These are phyloP conservation scores for Scaptomyza reducta DNA, from an alignment of 2,888 invertebrate genomes.

Conservation along the genomic window DNA sequence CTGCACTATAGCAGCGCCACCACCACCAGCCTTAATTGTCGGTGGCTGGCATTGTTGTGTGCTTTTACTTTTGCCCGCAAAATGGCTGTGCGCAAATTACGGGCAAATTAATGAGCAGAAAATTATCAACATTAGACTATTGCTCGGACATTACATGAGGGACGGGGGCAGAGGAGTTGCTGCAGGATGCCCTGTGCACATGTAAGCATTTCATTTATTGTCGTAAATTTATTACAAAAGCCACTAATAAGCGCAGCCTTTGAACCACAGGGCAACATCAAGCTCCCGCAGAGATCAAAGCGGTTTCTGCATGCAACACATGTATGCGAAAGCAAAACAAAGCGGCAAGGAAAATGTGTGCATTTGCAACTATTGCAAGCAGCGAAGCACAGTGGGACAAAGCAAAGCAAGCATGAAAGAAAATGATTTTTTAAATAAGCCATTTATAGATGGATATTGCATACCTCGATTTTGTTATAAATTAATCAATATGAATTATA, in stretches of 20 bases:
- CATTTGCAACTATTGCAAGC: constrained; percentile 10
- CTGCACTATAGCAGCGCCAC: constrained; percentile 8
- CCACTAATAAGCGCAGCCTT: constrained; percentile 44
- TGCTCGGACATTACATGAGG: constrained; percentile 15
- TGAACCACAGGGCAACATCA: constrained; percentile 31
- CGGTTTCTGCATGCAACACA: constrained; percentile 29
- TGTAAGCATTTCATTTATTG: constrained; percentile 21
- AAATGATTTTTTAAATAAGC: too few relatives aligned
- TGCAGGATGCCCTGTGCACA: constrained; percentile 12
- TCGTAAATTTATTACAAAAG: constrained; percentile 29
- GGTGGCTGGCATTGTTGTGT: constrained; percentile 47
- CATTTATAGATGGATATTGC: too few relatives aligned
- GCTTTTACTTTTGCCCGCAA: constrained; percentile 74
- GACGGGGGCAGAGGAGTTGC: neutral
- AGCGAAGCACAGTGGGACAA: constrained; percentile 45
- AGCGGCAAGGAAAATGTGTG: constrained; percentile 7
- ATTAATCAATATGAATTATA: too few relatives aligned
- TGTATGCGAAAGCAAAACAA: neutral
- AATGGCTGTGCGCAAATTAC: constrained; percentile 71
- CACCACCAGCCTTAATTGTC: constrained; percentile 59
- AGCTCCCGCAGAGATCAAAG: constrained; percentile 25
- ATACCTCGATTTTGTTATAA: too few relatives aligned
- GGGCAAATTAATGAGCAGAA: constrained; percentile 76
- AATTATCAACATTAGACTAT: constrained; percentile 73
- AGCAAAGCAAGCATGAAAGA: neutral